Evolutionary conservation across 2,113 vertebrate species (phyloP), one percentile per base, ranked within the genome.

Genomic region (Ardeotis arabs): DNA sequence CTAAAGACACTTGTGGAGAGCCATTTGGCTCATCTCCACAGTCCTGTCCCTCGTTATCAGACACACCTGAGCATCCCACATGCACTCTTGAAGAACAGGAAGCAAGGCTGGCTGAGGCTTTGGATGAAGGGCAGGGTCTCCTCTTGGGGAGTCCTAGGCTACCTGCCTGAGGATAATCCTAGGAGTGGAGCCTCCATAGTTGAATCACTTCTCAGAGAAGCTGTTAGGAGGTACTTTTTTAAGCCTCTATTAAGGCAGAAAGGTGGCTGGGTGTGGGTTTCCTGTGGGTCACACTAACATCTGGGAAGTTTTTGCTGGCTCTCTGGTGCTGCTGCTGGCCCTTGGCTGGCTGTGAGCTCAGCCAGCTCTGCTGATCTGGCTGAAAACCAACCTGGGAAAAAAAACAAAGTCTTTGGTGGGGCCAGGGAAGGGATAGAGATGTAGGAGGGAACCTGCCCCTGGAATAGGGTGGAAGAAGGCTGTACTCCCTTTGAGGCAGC

Each of bases 381-480:
- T 89, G 45, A 77, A 81, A 81, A 52, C 5, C 14, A 66, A 1
- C 14, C 23, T 23, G 44, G 25, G 31, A 14, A 33, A 22, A 33
- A 35, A 35, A 5, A 27, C 33, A 8, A 72, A 75, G n/a, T 8
- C 23, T 63, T 82, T 47, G 20, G 14, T 66, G 33, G 10, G n/a
- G 14, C n/a, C 3, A 37, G 21, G 5, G 4, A 35, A 55, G 7
- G 28, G 0, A 35, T 4, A 52, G 15, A 37, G 9, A n/a, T 1
- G 6, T 2, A 53, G 20, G 47, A 82, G 15, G 27, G 45, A 79
- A 16, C 13, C 11, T 60, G 25, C 24, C 4, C 44, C 62, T 75
- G 4, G 37, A 87, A 79, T 13, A 74, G 25, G 4, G 13, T 31
- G 19, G 39, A 66, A 88, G 12, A 15, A 39, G 12, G 11, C 14